Percentiles rank a stretch among this genome's conserved stretches.
Evolutionary conservation across 2,797 vertebrate genomes (phyloP).

Genomic region (Lutjanus argentimaculatus): DNA sequence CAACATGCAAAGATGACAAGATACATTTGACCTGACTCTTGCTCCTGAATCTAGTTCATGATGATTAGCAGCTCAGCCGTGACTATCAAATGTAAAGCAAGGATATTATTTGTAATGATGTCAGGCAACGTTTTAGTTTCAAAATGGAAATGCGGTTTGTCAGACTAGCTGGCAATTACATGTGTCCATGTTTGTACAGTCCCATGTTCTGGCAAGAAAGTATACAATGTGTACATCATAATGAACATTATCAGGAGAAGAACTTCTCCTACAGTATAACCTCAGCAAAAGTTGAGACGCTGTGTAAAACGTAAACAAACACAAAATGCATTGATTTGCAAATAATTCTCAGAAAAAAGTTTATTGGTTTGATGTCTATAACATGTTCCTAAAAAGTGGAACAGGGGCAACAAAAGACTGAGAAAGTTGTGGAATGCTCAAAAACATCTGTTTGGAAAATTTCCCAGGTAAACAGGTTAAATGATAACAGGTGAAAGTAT

Average conservation of each 20-base stretch:
- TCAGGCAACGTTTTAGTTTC: conserved; percentile 9
- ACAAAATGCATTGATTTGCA: neutral
- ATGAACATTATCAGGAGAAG: neutral
- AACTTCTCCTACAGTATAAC: no score
- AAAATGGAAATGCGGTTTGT: conserved; percentile 15
- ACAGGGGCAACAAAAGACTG: no score
- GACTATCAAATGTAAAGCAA: neutral
- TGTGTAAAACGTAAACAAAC: no score
- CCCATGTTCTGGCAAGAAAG: conserved; percentile 17
- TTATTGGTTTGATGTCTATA: no score
- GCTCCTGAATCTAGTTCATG: neutral
- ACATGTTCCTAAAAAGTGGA: no score
- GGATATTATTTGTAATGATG: neutral
- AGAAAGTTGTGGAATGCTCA: no score
- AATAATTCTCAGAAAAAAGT: neutral
- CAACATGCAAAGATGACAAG: neutral
- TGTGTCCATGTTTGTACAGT: conserved; percentile 16
- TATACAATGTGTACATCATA: neutral
- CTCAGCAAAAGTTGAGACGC: no score
- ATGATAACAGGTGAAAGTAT: no score
- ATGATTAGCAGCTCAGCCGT: neutral
- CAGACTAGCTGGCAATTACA: conserved; percentile 8
- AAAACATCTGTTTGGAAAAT: no score
- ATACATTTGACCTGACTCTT: conserved; percentile 10
- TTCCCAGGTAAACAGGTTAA: no score